Base-by-base conservation (phyloP, 2,797 vertebrate species). In the Pipistrellus pygmaeus region DNA sequence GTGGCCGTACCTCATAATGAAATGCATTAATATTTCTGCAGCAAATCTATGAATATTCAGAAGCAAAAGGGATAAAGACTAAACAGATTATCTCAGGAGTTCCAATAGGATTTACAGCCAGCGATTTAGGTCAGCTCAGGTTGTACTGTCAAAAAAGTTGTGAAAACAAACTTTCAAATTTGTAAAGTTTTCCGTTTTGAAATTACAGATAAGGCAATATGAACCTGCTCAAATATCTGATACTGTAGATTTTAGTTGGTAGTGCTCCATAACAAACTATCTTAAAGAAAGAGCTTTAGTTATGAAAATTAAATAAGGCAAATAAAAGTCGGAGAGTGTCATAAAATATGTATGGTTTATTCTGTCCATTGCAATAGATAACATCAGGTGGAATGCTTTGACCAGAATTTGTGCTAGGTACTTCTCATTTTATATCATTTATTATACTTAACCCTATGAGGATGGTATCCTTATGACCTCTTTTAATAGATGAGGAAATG, bases 291-390 rank as follows among this genome's bases (percentile, higher is more conserved):
- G n/a, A 66, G 46, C 44, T 55, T 15, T 20, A 86, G 15, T 48
- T 64, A 51, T 71, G 13, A 90, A 90, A 92, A 95, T 80, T 66
- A 81, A 83, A 60, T 86, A 82, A 90, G 13, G 14, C 57, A 85
- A 51, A 64, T 9, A 32, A 62, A 85, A 93, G 15, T 41, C 38
- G 20, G 72, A 60, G 10, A 57, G 17, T 13, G 17, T 66, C 35
- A 46, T 76, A 46, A 83, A 72, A 77, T 21, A 12, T 17, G 17
- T 44, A 32, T 41, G 87, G 18, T 38, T 81, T 57, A 15, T 88
- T 77, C 73, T 78, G 11, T 57, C 27, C 64, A 1, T 76, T 78
- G n/a, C 25, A 20, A 48, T 5, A 77, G 27, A 60, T 38, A 35
- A 32, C 23, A 30, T 46, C 38, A 53, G 20, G 57, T 55, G 18